These are phyloP conservation scores for Nasua narica DNA, from an alignment of 2,797 vertebrate genomes.

Conservation along the genomic window DNA sequence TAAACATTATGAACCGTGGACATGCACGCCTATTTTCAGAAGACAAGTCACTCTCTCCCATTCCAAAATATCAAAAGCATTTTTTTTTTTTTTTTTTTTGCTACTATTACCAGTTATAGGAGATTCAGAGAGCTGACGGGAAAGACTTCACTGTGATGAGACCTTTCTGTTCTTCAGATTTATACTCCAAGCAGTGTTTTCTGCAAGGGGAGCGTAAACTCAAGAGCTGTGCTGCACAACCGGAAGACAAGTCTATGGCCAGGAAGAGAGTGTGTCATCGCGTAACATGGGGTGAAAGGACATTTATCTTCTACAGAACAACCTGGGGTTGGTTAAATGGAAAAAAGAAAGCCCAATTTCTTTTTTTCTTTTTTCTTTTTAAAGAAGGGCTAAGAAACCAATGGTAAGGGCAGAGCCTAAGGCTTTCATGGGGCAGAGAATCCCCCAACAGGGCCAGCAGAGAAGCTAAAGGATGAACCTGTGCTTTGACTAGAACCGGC, in stretches of 20 bases:
- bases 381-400: neutral
- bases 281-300: neutral
- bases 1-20: neutral
- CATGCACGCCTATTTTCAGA: neutral
- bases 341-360: neutral
- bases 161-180: constrained; percentile 47
- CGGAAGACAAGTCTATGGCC: neutral
- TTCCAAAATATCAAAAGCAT: neutral
- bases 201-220: constrained; percentile 17
- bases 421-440: neutral
- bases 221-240: neutral
- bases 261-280: neutral
- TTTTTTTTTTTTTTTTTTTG: neutral
- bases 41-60: neutral
- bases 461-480: neutral
- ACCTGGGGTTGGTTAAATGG: neutral
- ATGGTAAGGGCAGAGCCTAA: neutral
- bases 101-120: neutral
- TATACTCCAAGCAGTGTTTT: neutral
- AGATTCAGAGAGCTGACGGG: constrained; percentile 4
- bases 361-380: neutral
- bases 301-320: neutral
- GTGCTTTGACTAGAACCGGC: neutral
- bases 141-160: constrained; percentile 6
- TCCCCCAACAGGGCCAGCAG: neutral